Conservation (phyloP, 1,140 invertebrate species). For the Colletes latitarsis region DNA sequence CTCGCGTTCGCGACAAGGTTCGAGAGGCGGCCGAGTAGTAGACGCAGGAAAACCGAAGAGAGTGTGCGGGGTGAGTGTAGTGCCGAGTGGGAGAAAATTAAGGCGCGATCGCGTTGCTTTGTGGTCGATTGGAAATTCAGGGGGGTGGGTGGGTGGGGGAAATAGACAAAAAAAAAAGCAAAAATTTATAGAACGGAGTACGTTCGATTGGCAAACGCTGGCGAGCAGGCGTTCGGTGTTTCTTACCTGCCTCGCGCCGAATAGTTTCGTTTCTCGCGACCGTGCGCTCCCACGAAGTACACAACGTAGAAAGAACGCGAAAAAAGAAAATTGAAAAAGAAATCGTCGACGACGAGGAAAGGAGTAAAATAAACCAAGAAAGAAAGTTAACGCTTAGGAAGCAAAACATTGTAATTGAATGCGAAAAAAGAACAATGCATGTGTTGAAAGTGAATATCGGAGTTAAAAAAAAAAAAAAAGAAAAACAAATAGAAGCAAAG, state of each 20-base stretch:
- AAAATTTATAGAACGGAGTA: background rate
- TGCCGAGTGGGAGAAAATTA: slow-evolving; percentile 38
- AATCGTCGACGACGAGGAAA: background rate
- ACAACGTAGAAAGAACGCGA: slow-evolving; percentile 49
- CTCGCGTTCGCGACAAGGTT: background rate
- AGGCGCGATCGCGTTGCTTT: slow-evolving; percentile 29
- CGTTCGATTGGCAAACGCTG: no score
- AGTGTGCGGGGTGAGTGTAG: slow-evolving; percentile 41
- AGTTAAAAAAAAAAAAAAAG: slow-evolving; percentile 30
- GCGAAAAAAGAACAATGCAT: slow-evolving; percentile 71
- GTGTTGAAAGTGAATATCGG: slow-evolving; percentile 71
- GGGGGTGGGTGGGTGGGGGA: background rate
- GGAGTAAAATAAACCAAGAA: slow-evolving; percentile 19
- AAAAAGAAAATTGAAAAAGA: slow-evolving; percentile 40
- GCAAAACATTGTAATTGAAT: slow-evolving; percentile 42
- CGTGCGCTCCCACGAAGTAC: slow-evolving; percentile 54
- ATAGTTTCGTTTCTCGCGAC: slow-evolving; percentile 23
- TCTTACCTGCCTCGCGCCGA: no score
- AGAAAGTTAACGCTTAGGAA: slow-evolving; percentile 13
- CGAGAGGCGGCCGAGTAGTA: background rate
- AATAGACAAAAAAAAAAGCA: no score
- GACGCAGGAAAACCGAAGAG: slow-evolving; percentile 3
- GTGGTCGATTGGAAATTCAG: background rate
- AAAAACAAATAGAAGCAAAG: slow-evolving; percentile 6
- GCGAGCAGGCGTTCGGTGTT: no score